Evolutionary conservation across 2,888 invertebrate species (phyloP).

Genomic region (Gisinianus flammeolus): DNA sequence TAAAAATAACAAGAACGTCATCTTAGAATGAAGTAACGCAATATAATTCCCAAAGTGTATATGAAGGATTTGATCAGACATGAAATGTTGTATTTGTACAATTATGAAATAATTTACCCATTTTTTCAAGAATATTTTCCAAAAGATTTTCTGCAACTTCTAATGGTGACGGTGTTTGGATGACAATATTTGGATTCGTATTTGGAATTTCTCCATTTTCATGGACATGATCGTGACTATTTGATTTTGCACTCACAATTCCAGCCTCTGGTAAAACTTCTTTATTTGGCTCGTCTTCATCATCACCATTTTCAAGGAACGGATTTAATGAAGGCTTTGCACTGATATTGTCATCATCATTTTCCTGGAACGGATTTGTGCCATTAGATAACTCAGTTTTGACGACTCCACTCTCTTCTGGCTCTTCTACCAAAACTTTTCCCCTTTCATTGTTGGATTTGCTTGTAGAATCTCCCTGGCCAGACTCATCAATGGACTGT

Average conservation of each 20-base stretch:
- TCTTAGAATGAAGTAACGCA: too few species aligned
- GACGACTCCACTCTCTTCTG: background rate
- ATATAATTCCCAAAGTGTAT: too few species aligned
- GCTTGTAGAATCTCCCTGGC: background rate
- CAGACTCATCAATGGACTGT: background rate
- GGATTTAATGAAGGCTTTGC: background rate
- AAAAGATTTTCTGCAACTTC: conserved; percentile 51
- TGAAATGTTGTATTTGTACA: too few species aligned
- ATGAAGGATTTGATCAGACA: too few species aligned
- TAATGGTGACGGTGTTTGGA: conserved; percentile 49
- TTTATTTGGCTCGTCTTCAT: background rate
- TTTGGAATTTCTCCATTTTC: conserved; percentile 30
- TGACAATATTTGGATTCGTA: conserved; percentile 40
- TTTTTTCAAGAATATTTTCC: conserved; percentile 50
- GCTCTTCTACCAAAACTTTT: background rate
- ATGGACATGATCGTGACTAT: conserved; percentile 1
- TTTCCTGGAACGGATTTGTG: conserved; percentile 7
- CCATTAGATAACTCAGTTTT: background rate
- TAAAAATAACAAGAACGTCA: background rate
- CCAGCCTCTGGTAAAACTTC: background rate
- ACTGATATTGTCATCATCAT: background rate
- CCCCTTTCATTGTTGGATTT: background rate
- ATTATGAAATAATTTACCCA: conserved; percentile 37
- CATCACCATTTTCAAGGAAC: conserved; percentile 11
- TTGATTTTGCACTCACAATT: background rate